These are phyloP conservation scores for Dendrocopos noguchii DNA, from an alignment of 2,113 vertebrate species.

Conservation along the genomic window DNA sequence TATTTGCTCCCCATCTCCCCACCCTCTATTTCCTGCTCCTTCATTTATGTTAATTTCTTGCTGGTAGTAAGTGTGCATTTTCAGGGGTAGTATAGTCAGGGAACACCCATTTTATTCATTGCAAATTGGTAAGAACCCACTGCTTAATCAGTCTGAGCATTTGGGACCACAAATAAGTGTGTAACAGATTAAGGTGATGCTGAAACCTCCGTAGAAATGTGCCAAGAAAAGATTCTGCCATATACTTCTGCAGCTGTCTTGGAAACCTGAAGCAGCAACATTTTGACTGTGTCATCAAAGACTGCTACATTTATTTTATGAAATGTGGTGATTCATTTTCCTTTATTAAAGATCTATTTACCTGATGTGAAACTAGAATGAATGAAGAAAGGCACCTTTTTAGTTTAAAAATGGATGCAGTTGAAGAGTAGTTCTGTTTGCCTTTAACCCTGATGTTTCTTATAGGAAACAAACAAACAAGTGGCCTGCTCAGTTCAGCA, in stretches of 20 bases:
- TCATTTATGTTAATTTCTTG: neutral
- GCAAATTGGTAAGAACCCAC: neutral
- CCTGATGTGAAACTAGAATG: neutral
- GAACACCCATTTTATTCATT: neutral
- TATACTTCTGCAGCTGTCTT: neutral
- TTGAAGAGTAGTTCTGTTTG: neutral
- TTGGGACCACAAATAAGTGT: neutral
- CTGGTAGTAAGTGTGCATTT: neutral
- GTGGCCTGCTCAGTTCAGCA: neutral
- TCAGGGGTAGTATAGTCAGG: fast-evolving
- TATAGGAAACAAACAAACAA: neutral
- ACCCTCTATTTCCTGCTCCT: fast-evolving
- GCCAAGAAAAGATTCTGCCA: neutral
- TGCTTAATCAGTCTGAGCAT: neutral
- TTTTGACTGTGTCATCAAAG: neutral
- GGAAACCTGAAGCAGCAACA: neutral
- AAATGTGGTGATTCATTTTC: neutral
- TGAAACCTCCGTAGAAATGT: neutral
- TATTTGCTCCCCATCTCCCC: neutral
- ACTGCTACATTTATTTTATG: neutral
- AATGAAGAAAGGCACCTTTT: neutral
- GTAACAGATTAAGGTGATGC: neutral
- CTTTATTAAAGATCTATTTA: neutral
- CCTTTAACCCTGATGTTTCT: neutral
- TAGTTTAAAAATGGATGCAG: neutral